Percentiles rank a stretch among this genome's conserved stretches.
Evolutionary conservation across 2,113 vertebrate species (phyloP).

Genomic region (Brachionichthys hirsutus): DNA sequence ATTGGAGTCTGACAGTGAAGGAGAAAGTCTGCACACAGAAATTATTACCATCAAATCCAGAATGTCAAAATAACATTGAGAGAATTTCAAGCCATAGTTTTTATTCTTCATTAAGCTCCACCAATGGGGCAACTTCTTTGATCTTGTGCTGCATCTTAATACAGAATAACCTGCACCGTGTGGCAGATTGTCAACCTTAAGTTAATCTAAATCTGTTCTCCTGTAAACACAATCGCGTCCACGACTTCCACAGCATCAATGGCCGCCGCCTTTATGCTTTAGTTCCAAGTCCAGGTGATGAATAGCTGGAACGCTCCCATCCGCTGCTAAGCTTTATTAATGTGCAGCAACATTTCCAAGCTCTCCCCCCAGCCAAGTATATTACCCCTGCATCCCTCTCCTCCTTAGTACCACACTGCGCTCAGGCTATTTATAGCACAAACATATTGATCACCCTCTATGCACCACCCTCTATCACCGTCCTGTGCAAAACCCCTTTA

Average conservation of each 20-base stretch:
- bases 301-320: constrained; percentile 33
- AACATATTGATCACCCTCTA: constrained; percentile 77
- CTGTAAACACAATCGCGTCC: too few relatives aligned
- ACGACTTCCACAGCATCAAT: background rate
- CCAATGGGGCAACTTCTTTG: too few relatives aligned
- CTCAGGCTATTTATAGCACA: constrained; percentile 77
- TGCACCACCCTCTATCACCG: constrained; percentile 71
- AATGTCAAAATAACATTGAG: too few relatives aligned
- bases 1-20: background rate
- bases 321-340: constrained; percentile 42
- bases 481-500: constrained; percentile 51
- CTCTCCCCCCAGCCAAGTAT: constrained; percentile 69
- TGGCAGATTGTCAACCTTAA: too few relatives aligned
- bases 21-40: background rate
- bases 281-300: constrained; percentile 28
- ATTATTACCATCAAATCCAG: too few relatives aligned
- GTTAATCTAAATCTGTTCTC: too few relatives aligned
- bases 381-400: constrained; percentile 72
- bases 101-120: too few relatives aligned
- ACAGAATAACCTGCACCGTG: too few relatives aligned
- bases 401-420: constrained; percentile 68
- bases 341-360: constrained; percentile 57
- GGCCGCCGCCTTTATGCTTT: constrained; percentile 14
- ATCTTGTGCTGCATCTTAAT: too few relatives aligned
- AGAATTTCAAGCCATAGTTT: too few relatives aligned